Percentiles rank a stretch among this genome's conserved stretches.
Conservation (phyloP, 2,888 invertebrate species). For the Oscheius sp. region DNA sequence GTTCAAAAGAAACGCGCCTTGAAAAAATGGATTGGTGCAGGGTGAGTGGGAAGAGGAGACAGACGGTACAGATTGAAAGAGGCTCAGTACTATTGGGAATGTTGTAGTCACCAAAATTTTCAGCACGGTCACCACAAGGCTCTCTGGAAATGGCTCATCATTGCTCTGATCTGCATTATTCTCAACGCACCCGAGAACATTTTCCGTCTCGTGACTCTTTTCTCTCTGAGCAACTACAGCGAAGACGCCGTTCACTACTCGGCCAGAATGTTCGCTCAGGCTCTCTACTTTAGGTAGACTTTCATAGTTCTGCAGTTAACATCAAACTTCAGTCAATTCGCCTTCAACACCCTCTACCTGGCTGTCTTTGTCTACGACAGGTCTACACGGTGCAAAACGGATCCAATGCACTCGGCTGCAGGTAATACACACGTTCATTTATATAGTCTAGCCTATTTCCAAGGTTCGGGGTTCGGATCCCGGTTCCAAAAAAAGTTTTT, state of each 20-base stretch:
- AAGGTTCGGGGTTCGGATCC: no score
- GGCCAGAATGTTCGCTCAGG: slow-evolving; percentile 43
- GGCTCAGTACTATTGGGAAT: no score
- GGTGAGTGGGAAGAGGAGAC: no score
- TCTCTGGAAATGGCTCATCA: slow-evolving; percentile 46
- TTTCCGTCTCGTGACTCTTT: slow-evolving; percentile 38
- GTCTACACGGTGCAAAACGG: slow-evolving; percentile 36
- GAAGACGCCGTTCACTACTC: slow-evolving; percentile 28
- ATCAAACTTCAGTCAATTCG: slow-evolving; percentile 43
- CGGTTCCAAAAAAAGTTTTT: no score
- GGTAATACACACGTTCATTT: not conserved
- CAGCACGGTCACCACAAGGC: slow-evolving; percentile 45
- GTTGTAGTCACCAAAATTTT: not conserved
- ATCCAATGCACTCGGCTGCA: slow-evolving; percentile 32
- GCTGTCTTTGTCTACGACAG: slow-evolving; percentile 50
- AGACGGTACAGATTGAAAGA: no score
- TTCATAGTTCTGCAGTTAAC: not conserved
- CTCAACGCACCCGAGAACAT: slow-evolving; percentile 50
- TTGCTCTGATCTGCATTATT: slow-evolving; percentile 44
- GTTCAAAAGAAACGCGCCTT: no score
- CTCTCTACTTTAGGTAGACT: slow-evolving; percentile 44
- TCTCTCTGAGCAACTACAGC: slow-evolving; percentile 12
- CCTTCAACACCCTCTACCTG: slow-evolving; percentile 50
- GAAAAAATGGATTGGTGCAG: no score
- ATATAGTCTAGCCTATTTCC: no score